A percentile compares a stretch with the other conserved stretches of the same genome.
Evolutionary conservation across 1,140 invertebrate genomes (phyloP).

Genomic region (Chymomyza costata): DNA sequence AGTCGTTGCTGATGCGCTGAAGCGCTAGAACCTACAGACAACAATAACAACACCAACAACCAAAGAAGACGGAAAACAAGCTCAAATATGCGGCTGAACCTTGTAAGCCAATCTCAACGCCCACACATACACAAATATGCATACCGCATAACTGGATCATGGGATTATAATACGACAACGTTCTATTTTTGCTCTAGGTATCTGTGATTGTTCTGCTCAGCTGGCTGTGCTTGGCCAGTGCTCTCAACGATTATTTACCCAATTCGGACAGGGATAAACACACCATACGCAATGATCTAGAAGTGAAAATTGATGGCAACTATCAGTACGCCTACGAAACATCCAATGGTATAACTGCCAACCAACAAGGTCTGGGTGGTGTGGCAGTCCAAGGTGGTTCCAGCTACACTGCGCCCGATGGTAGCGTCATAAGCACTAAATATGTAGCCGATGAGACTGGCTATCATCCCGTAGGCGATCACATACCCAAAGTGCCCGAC

Average conservation of each 20-base stretch:
- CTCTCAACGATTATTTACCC: slow-evolving; percentile 43
- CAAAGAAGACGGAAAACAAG: neutral
- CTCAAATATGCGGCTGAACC: slow-evolving; percentile 22
- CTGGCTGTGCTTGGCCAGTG: slow-evolving; percentile 14
- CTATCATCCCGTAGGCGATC: slow-evolving; percentile 76
- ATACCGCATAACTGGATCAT: too few relatives aligned
- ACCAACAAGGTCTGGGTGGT: slow-evolving; percentile 76
- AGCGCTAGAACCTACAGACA: slow-evolving; percentile 53
- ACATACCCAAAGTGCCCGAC: slow-evolving; percentile 74
- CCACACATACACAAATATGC: too few relatives aligned
- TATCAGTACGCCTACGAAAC: slow-evolving; percentile 77
- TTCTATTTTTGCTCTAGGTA: slow-evolving; percentile 1
- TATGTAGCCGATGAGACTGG: slow-evolving; percentile 81
- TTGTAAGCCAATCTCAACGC: slow-evolving; percentile 36
- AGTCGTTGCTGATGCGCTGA: slow-evolving; percentile 45
- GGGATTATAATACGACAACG: too few relatives aligned
- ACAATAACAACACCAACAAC: slow-evolving; percentile 1
- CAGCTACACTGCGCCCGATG: slow-evolving; percentile 71
- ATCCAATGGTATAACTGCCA: slow-evolving; percentile 79
- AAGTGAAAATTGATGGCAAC: slow-evolving; percentile 76
- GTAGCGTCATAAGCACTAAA: slow-evolving; percentile 74
- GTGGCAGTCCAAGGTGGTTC: slow-evolving; percentile 47
- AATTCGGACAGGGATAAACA: slow-evolving; percentile 54
- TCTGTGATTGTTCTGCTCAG: slow-evolving; percentile 25
- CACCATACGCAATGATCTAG: slow-evolving; percentile 52